Conservation (phyloP, 1,140 invertebrate genomes). For the Palaemon carinicauda region DNA sequence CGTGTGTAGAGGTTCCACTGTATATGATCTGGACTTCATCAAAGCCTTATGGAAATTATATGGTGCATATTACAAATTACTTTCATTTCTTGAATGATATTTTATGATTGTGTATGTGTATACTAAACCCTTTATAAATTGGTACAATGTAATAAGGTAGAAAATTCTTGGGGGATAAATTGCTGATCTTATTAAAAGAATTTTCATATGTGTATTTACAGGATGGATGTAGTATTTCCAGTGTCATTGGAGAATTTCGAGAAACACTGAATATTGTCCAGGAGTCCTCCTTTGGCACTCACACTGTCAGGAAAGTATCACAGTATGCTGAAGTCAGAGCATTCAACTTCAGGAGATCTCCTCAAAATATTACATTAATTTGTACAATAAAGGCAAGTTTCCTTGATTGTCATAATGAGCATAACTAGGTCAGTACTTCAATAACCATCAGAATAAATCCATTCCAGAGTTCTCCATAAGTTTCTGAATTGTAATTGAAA, state of each 20-base stretch:
- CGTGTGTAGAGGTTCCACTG: too few relatives aligned
- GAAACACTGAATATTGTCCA: slow-evolving; percentile 13
- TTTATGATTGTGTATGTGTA: too few relatives aligned
- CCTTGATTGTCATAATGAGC: neutral
- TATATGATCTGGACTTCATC: too few relatives aligned
- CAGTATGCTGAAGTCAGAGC: slow-evolving; percentile 7
- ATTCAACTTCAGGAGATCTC: slow-evolving; percentile 13
- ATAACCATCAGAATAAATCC: neutral
- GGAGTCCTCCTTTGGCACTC: neutral
- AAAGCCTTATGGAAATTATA: too few relatives aligned
- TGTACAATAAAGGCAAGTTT: slow-evolving; percentile 14
- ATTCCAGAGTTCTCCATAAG: neutral
- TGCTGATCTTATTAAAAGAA: neutral
- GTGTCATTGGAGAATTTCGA: slow-evolving; percentile 31
- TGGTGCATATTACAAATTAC: too few relatives aligned
- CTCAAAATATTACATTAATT: slow-evolving; percentile 6
- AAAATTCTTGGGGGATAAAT: too few relatives aligned
- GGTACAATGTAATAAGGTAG: too few relatives aligned
- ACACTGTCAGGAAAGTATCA: neutral
- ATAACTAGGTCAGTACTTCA: too few relatives aligned
- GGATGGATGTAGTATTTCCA: slow-evolving; percentile 34
- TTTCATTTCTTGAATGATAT: too few relatives aligned
- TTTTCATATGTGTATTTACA: neutral
- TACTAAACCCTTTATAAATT: too few relatives aligned
- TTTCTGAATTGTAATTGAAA: neutral